These are phyloP conservation scores for Ametastegia equiseti DNA, from an alignment of 2,888 invertebrate species.

Conservation along the genomic window DNA sequence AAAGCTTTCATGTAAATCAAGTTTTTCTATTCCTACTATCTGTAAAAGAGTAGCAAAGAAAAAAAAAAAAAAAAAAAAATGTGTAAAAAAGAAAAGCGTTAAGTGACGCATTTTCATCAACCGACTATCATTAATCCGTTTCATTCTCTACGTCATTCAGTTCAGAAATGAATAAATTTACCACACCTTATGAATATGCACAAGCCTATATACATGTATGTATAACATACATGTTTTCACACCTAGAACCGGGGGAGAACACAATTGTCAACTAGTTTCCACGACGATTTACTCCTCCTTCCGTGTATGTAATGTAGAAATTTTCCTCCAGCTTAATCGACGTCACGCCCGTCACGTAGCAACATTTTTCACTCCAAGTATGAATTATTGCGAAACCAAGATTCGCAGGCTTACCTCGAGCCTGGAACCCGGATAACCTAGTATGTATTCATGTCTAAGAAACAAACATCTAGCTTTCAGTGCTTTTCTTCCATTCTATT, in stretches of 20 bases:
- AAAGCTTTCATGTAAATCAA: neutral
- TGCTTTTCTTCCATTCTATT: conserved; percentile 24
- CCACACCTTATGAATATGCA: neutral
- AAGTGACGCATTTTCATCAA: neutral
- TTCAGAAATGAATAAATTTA: neutral
- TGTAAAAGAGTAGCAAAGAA: no score
- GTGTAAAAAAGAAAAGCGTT: no score
- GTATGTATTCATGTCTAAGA: conserved; percentile 34
- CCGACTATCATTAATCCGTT: neutral
- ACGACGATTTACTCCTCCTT: neutral
- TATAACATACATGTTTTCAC: no score
- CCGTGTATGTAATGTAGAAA: no score
- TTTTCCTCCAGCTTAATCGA: conserved; percentile 23
- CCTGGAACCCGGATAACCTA: neutral
- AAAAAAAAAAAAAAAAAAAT: no score
- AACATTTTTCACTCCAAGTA: conserved; percentile 22
- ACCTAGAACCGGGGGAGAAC: no score
- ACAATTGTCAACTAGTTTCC: neutral
- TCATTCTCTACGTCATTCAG: neutral
- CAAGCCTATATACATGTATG: neutral
- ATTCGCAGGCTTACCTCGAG: neutral
- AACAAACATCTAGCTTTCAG: conserved; percentile 34
- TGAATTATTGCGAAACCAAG: neutral
- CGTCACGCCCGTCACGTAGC: neutral
- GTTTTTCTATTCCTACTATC: no score